These are phyloP conservation scores for Apodemus speciosus DNA, from an alignment of 2,113 vertebrate genomes.

Conservation along the genomic window DNA sequence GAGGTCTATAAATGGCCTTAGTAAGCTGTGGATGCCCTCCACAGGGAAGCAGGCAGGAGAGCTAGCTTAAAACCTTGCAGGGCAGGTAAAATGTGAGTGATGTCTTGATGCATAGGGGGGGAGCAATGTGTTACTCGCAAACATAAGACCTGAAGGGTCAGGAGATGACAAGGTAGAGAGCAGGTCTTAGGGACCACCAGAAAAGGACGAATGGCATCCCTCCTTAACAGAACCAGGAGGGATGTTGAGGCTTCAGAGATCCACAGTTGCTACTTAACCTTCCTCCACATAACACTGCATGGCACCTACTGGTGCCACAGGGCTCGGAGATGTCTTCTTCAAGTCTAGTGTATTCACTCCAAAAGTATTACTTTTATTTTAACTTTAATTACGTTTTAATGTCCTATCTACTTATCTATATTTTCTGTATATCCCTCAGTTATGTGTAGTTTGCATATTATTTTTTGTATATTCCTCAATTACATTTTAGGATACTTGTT, in stretches of 20 bases:
- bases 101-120: no score
- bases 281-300: not conserved
- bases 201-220: not conserved
- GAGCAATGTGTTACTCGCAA: not conserved
- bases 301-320: not conserved
- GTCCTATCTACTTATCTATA: not conserved
- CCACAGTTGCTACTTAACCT: no score
- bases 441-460: not conserved
- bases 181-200: no score
- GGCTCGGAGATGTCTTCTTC: not conserved
- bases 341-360: not conserved
- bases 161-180: no score
- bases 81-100: not conserved
- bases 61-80: not conserved
- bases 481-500: not conserved
- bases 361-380: not conserved
- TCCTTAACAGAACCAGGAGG: not conserved
- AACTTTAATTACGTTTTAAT: not conserved
- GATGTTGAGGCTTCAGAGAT: not conserved
- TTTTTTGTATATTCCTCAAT: not conserved
- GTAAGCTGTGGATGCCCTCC: not conserved
- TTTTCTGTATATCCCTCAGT: not conserved
- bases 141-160: not conserved
- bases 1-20: not conserved
- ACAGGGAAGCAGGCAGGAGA: not conserved